These are phyloP conservation scores for Sphaerodactylus townsendi DNA, from an alignment of 2,113 vertebrate genomes.

Conservation along the genomic window DNA sequence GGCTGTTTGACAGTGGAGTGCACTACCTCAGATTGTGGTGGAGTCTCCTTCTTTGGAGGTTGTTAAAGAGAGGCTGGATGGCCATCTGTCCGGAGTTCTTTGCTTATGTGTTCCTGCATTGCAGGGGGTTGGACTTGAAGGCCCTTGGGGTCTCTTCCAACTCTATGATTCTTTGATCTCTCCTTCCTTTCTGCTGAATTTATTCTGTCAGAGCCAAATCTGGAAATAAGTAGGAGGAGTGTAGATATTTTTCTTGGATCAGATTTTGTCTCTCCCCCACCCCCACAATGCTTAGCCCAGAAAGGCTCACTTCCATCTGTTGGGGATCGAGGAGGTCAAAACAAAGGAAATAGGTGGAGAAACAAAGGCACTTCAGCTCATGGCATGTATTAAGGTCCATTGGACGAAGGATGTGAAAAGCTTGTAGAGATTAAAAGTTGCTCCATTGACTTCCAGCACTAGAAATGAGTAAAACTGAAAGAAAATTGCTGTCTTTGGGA, in stretches of 20 bases:
- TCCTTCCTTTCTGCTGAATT: not conserved
- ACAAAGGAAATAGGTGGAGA: not conserved
- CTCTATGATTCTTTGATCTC: too few relatives aligned
- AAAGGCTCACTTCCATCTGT: not conserved
- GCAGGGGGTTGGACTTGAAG: too few relatives aligned
- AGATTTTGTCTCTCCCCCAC: not conserved
- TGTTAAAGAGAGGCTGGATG: too few relatives aligned
- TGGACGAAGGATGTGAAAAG: not conserved
- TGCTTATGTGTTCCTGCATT: too few relatives aligned
- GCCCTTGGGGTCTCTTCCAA: too few relatives aligned
- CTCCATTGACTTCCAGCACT: not conserved
- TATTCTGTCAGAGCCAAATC: not conserved
- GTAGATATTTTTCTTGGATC: not conserved
- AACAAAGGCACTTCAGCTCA: not conserved
- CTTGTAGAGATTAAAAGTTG: not conserved
- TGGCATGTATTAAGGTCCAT: not conserved
- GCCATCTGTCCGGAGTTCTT: too few relatives aligned
- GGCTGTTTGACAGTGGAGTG: too few relatives aligned
- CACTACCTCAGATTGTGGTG: too few relatives aligned
- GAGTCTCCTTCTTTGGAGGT: too few relatives aligned
- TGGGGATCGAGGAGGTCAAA: not conserved
- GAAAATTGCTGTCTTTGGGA: not conserved
- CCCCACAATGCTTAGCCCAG: not conserved
- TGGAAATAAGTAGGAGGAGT: not conserved
- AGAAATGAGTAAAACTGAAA: not conserved